Evolutionary conservation across 1,140 invertebrate genomes (phyloP), one percentile per base, ranked within the genome.

Genomic region (Drosophila willistoni): DNA sequence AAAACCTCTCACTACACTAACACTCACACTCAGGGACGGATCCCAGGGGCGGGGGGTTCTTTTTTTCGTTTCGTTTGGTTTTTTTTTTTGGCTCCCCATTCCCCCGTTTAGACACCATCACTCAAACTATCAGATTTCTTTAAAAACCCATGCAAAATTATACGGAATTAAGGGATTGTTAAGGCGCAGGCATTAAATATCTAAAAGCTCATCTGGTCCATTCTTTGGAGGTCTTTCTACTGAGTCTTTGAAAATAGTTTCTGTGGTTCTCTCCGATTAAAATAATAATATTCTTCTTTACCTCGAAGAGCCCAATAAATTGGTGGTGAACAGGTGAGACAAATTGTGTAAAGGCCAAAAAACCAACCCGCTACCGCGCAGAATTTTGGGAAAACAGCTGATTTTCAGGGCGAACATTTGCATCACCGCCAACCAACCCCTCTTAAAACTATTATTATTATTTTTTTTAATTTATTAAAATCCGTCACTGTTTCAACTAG

Each of bases 21-120:
- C 39, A 56, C 19, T 61, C 64, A 60, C 14, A 55, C 47, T 22
- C 22, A 34, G 42, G 55, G 56, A 64, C 34, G 57, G 54, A 69
- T 42, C 51, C 54, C 39, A 13, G 14, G 44, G 44, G 44, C 17
- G 17, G 44, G 44, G 44, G 10, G 14, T 17, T 51, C 19, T 51
- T 22, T 51, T 22, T 51, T 51, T 22, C 44, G 44, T 51, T 51
- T 51, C 44, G 29, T 29, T 29, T 29, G 29, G 29, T 51, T 51
- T 12, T 19, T 22, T 51, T 51, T 51, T 10, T 19, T 9, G 9
- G 9, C 44, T 10, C 44, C 44, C 44, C 44, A 10, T 47, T 17
- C 14, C 44, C 44, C 44, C 44, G 7, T 17, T 36, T 10, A 0
- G 17, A 10, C 44, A 47, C 14, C 44, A 51, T 9, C 9, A 51